These are phyloP conservation scores for Argyresthia goedartella DNA, from an alignment of 2,888 invertebrate genomes.

Conservation along the genomic window DNA sequence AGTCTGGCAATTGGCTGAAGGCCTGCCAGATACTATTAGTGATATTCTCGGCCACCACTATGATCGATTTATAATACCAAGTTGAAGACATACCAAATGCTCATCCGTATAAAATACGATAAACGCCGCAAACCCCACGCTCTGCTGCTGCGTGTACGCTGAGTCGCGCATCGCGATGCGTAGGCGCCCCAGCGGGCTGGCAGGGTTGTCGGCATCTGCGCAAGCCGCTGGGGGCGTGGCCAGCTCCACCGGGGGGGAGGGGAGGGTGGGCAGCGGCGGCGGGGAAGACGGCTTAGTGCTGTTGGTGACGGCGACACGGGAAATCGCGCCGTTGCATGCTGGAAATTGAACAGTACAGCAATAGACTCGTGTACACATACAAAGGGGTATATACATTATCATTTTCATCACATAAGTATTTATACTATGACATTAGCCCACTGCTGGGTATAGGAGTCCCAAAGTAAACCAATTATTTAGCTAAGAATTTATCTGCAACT, in stretches of 20 bases:
- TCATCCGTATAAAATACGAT: slow-evolving; percentile 84
- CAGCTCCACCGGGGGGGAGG: slow-evolving; percentile 22
- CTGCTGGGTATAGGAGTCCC: no score
- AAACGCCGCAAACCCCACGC: slow-evolving; percentile 75
- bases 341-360: slow-evolving; percentile 11
- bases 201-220: slow-evolving; percentile 30
- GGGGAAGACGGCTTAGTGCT: slow-evolving; percentile 19
- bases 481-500: no score
- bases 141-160: slow-evolving; percentile 39
- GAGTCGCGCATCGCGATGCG: slow-evolving; percentile 63
- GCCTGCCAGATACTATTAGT: no score
- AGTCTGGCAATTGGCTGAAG: no score
- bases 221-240: slow-evolving; percentile 24
- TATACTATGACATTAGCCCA: no score
- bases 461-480: no score
- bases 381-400: no score
- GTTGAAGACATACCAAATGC: slow-evolving; percentile 81
- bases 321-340: slow-evolving; percentile 36
- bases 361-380: background rate
- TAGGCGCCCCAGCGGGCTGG: slow-evolving; percentile 41
- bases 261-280: slow-evolving; percentile 15
- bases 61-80: no score
- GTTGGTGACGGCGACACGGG: slow-evolving; percentile 18
- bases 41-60: no score
- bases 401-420: no score